Evolutionary conservation across 2,113 vertebrate genomes (phyloP).

Genomic region (Solea solea): DNA sequence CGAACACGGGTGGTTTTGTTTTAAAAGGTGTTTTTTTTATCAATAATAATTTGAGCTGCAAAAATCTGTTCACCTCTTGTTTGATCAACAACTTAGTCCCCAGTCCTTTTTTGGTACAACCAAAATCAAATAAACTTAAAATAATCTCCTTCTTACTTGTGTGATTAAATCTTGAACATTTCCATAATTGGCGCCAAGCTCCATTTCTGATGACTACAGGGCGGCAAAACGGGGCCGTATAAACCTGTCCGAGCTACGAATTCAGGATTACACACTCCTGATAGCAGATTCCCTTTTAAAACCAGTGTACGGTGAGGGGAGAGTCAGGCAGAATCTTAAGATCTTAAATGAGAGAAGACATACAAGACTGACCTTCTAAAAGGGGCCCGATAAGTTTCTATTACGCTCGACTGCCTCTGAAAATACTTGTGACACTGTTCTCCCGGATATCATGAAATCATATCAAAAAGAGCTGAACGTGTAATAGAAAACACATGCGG

Average conservation of each 20-base stretch:
- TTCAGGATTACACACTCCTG: neutral
- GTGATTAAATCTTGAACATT: constrained; percentile 11
- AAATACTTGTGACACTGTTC: neutral
- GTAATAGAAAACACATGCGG: too few species aligned
- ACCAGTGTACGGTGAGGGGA: neutral
- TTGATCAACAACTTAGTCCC: constrained; percentile 5
- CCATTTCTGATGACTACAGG: neutral
- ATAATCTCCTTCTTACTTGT: constrained; percentile 15
- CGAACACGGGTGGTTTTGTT: constrained; percentile 4
- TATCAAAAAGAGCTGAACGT: too few species aligned
- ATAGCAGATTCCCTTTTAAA: neutral
- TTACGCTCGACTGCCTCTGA: neutral
- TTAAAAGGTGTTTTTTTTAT: neutral
- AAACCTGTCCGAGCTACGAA: neutral
- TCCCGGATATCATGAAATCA: constrained; percentile 10
- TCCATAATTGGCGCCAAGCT: constrained; percentile 26
- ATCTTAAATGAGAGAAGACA: neutral
- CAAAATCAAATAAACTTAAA: constrained; percentile 2
- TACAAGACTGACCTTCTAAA: constrained; percentile 10
- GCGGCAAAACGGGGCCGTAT: neutral
- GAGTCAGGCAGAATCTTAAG: neutral
- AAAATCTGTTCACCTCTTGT: neutral
- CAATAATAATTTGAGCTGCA: neutral
- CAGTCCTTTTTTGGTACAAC: neutral
- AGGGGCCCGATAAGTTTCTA: neutral